Evolutionary conservation across 2,888 invertebrate species (phyloP).

Genomic region (Cyclophora albipunctata): DNA sequence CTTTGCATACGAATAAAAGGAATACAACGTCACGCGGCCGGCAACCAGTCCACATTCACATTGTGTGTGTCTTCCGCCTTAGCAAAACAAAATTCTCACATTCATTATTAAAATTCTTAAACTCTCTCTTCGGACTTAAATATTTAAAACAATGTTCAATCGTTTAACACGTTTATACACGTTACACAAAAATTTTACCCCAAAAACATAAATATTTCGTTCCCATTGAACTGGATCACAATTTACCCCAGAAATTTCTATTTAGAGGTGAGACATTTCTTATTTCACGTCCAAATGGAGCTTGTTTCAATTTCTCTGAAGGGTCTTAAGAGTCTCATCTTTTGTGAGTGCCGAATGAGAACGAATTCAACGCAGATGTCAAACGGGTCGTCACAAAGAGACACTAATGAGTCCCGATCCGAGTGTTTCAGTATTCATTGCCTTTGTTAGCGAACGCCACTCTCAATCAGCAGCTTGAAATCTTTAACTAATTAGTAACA

Average conservation of each 20-base stretch:
- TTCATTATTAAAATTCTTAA: too few relatives aligned
- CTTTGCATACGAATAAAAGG: too few relatives aligned
- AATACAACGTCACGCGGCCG: too few relatives aligned
- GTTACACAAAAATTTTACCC: too few relatives aligned
- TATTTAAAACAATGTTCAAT: too few relatives aligned
- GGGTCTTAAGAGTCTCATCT: slow-evolving; percentile 29
- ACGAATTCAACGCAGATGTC: slow-evolving; percentile 37
- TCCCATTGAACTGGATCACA: too few relatives aligned
- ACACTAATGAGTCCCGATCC: slow-evolving; percentile 40
- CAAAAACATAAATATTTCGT: too few relatives aligned
- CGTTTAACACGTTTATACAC: too few relatives aligned
- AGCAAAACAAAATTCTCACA: too few relatives aligned
- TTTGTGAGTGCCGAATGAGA: slow-evolving; percentile 39
- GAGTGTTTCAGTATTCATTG: slow-evolving; percentile 30
- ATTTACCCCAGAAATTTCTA: background rate
- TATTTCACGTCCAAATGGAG: slow-evolving; percentile 21
- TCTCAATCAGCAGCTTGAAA: slow-evolving; percentile 21
- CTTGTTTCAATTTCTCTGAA: slow-evolving; percentile 30
- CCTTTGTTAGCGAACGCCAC: slow-evolving; percentile 18
- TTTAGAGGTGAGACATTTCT: slow-evolving; percentile 9
- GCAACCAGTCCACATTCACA: too few relatives aligned
- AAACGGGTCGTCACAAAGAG: slow-evolving; percentile 41
- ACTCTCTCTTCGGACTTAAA: too few relatives aligned
- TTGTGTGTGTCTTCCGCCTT: too few relatives aligned
- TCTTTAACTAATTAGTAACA: slow-evolving; percentile 23